phyloP scores from a whole-genome alignment of 2,888 invertebrate species.

The Agonopterix heracliana region DNA sequence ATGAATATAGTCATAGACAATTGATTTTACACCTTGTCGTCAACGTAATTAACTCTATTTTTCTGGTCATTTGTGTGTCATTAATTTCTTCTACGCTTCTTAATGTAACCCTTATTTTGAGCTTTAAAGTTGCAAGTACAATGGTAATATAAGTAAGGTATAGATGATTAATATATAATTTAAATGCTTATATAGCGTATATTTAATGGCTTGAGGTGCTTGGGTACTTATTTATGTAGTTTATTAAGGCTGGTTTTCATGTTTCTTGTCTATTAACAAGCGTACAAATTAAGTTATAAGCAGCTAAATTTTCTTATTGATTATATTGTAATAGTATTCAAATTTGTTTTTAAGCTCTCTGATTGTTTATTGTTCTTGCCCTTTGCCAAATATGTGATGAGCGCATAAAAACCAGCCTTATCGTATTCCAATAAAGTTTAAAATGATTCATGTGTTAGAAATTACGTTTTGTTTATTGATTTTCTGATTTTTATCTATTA shows the following conservation, averaged over 20 bases:
- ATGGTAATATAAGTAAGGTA: conserved; percentile 41
- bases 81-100: conserved; percentile 27
- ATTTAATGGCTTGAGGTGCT: conserved; percentile 67
- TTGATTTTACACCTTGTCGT: neutral
- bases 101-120: conserved; percentile 46
- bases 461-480: neutral
- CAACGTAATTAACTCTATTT: neutral
- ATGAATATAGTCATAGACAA: neutral
- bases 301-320: neutral
- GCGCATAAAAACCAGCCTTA: conserved; percentile 7
- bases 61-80: conserved; percentile 28
- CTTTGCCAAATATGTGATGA: conserved; percentile 1
- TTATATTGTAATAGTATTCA: conserved; percentile 29
- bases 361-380: conserved; percentile 11
- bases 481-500: conserved; percentile 16
- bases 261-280: neutral
- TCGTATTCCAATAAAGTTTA: conserved; percentile 33
- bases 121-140: conserved; percentile 71
- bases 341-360: too few relatives aligned
- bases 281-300: neutral
- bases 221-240: conserved; percentile 59
- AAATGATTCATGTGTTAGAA: conserved; percentile 1
- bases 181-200: conserved; percentile 47
- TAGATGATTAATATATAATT: conserved; percentile 55
- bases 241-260: conserved; percentile 16